A percentile compares a stretch with the other conserved stretches of the same genome.
These are phyloP conservation scores for Aurelia aurita DNA, from an alignment of 30 jellyfish, hydroid and myxozoan species.

Conservation along the genomic window DNA sequence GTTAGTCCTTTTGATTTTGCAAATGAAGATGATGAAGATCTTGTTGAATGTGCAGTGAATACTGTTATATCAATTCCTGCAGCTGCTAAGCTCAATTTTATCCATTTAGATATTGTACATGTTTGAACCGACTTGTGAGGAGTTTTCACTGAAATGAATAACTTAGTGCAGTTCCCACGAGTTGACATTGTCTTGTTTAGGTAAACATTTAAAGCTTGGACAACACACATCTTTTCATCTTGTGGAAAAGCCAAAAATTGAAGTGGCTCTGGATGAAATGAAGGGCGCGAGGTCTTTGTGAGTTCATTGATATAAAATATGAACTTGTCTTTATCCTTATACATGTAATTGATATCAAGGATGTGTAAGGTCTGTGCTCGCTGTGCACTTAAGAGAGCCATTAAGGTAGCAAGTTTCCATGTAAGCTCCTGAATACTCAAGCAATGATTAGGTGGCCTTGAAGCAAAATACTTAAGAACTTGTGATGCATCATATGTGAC, in stretches of 20 bases:
- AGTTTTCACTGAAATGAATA: constrained; percentile 27
- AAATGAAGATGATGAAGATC: constrained; percentile 32
- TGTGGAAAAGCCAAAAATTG: constrained; percentile 24
- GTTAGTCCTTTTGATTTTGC: constrained; percentile 39
- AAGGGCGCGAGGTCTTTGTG: constrained; percentile 35
- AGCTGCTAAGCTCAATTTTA: constrained; percentile 34
- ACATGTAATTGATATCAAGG: constrained; percentile 30
- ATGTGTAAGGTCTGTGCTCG: constrained; percentile 26
- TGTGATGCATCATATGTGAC: constrained; percentile 39
- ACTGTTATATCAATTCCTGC: constrained; percentile 44
- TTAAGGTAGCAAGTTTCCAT: constrained; percentile 6
- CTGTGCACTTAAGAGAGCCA: constrained; percentile 36
- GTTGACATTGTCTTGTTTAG: constrained; percentile 21
- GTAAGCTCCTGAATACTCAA: constrained; percentile 24
- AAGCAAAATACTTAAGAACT: constrained; percentile 27
- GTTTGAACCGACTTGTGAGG: constrained; percentile 38
- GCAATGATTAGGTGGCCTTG: constrained; percentile 29
- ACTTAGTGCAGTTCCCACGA: constrained; percentile 36
- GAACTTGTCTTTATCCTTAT: background rate
- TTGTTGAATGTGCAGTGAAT: constrained; percentile 40
- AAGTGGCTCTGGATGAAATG: constrained; percentile 43
- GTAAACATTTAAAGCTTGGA: constrained; percentile 33
- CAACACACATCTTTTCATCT: constrained; percentile 33
- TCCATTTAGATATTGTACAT: constrained; percentile 34
- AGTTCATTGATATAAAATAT: constrained; percentile 8